phyloP scores from a whole-genome alignment of 1,140 invertebrate species.

The Heliothis virescens region DNA sequence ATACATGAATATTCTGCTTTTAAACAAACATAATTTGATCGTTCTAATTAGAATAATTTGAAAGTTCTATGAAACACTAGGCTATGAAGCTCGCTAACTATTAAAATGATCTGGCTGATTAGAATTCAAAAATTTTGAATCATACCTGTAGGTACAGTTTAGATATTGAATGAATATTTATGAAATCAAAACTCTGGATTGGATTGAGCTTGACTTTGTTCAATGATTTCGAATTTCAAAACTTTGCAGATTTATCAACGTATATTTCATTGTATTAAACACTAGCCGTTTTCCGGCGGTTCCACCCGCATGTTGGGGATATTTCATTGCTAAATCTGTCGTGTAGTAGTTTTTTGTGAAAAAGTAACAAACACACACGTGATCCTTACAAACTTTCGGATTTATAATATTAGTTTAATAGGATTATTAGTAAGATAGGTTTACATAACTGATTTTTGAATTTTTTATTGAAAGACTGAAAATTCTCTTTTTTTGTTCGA shows the following conservation, averaged over 20 bases:
- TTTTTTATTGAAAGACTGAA: too few species aligned
- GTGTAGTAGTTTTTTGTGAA: too few species aligned
- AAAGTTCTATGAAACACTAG: not conserved
- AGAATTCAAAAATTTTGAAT: slow-evolving; percentile 14
- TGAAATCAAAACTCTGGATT: slow-evolving; percentile 28
- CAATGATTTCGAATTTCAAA: slow-evolving; percentile 27
- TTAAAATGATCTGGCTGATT: slow-evolving; percentile 28
- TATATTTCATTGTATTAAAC: too few species aligned
- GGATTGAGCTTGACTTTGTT: slow-evolving; percentile 14
- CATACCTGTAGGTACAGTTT: slow-evolving; percentile 17
- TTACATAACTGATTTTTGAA: too few species aligned
- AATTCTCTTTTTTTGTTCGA: too few species aligned
- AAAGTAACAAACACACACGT: too few species aligned
- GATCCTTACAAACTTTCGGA: too few species aligned
- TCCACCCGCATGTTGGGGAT: too few species aligned
- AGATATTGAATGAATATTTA: slow-evolving; percentile 27
- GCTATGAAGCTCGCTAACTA: not conserved
- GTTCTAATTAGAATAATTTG: slow-evolving; percentile 1
- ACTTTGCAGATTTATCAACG: slow-evolving; percentile 1
- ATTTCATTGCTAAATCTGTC: too few species aligned
- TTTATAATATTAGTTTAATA: too few species aligned
- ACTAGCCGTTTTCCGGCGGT: too few species aligned
- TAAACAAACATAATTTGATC: not conserved
- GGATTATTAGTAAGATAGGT: too few species aligned
- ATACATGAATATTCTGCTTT: not conserved